These are phyloP conservation scores for Oceanodroma tethys DNA, from an alignment of 2,113 vertebrate species.

Conservation along the genomic window DNA sequence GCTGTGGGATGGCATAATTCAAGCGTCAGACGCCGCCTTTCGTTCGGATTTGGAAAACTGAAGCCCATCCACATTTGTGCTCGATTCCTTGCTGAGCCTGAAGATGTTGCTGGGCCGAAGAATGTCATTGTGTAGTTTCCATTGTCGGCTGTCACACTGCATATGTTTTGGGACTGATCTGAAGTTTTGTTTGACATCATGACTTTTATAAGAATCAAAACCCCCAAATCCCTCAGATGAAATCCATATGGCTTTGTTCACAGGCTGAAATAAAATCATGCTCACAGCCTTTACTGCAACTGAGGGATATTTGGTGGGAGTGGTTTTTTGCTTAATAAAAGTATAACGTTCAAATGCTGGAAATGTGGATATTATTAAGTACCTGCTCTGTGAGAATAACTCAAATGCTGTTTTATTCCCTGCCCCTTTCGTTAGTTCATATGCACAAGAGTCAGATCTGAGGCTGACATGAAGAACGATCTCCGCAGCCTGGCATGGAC, in stretches of 20 bases:
- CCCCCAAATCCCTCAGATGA: constrained; percentile 60
- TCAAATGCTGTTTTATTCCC: constrained; percentile 52
- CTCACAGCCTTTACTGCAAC: constrained; percentile 63
- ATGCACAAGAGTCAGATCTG: constrained; percentile 44
- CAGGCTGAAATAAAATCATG: constrained; percentile 59
- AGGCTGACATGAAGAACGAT: constrained; percentile 51
- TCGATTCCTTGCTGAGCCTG: not conserved
- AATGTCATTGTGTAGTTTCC: constrained; percentile 43
- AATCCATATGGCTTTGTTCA: constrained; percentile 70
- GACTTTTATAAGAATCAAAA: constrained; percentile 63
- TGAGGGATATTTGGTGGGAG: constrained; percentile 64
- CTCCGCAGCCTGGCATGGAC: constrained; percentile 39
- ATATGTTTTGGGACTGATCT: constrained; percentile 56
- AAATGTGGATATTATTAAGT: constrained; percentile 68
- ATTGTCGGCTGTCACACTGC: constrained; percentile 54
- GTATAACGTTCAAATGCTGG: constrained; percentile 14
- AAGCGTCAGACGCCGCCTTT: not conserved
- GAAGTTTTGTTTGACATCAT: constrained; percentile 66
- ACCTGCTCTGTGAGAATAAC: constrained; percentile 60
- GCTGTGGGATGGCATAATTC: not conserved
- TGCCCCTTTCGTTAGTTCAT: constrained; percentile 31
- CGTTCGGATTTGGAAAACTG: not conserved
- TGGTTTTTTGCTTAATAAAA: constrained; percentile 55
- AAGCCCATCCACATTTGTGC: not conserved
- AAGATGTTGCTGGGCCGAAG: not conserved